phyloP scores from a whole-genome alignment of 2,113 vertebrate species.

The Grallaria varia region DNA sequence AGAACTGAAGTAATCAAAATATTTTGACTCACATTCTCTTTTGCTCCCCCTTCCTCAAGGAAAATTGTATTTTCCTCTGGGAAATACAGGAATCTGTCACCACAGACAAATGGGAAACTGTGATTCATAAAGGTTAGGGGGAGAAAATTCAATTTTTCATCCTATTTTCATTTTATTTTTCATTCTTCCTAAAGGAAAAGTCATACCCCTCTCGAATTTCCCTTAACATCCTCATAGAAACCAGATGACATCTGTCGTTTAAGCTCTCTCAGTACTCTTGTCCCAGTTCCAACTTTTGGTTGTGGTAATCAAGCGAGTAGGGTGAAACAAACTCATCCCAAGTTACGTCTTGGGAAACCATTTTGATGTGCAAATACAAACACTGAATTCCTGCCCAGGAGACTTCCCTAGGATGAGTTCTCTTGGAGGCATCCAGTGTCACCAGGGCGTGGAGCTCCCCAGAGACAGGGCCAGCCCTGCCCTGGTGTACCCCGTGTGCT shows the following conservation, averaged over 20 bases:
- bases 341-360: background rate
- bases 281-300: background rate
- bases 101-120: background rate
- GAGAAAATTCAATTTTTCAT: background rate
- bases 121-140: slow-evolving; percentile 4
- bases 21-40: background rate
- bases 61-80: background rate
- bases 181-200: background rate
- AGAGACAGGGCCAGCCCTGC: background rate
- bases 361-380: background rate
- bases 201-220: background rate
- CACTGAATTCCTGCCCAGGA: background rate
- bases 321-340: background rate
- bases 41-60: background rate
- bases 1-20: background rate
- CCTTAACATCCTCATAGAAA: background rate
- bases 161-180: background rate
- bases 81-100: background rate
- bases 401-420: background rate
- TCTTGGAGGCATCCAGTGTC: background rate
- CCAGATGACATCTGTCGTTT: background rate
- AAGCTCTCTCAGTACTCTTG: background rate
- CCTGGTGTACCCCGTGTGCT: accelerated
- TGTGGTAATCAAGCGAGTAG: background rate
- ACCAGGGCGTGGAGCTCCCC: background rate